These are phyloP conservation scores for Anthrax anthrax DNA, from an alignment of 2,888 invertebrate genomes.

Conservation along the genomic window DNA sequence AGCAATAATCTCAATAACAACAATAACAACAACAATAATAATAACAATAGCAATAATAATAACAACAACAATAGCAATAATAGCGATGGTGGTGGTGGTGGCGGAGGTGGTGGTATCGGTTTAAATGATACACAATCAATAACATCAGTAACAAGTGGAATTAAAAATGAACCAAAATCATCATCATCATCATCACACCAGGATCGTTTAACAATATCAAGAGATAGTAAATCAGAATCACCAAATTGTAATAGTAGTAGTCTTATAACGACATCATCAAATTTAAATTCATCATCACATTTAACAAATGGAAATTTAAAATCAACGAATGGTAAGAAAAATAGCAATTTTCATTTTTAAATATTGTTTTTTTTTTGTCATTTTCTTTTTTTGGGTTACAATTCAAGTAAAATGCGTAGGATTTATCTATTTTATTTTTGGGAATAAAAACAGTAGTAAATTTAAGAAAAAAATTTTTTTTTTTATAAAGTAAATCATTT, in stretches of 20 bases:
- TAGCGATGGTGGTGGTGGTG: background rate
- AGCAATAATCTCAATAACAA: too few relatives aligned
- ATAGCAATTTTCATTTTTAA: too few relatives aligned
- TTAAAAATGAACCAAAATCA: background rate
- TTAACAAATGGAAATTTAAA: constrained; percentile 16
- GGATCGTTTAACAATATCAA: constrained; percentile 10
- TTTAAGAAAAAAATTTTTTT: too few relatives aligned
- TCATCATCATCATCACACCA: background rate
- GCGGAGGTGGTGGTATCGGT: constrained; percentile 3
- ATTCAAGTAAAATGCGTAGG: too few relatives aligned
- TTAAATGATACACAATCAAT: background rate
- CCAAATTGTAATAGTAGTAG: constrained; percentile 8
- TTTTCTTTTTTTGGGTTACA: too few relatives aligned
- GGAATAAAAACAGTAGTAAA: too few relatives aligned
- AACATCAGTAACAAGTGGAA: background rate
- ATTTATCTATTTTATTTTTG: too few relatives aligned
- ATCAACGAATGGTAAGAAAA: constrained; percentile 15
- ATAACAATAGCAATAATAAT: too few relatives aligned
- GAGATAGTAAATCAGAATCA: constrained; percentile 15
- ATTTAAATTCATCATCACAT: constrained; percentile 17
- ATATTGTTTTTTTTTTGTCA: too few relatives aligned
- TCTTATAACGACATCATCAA: constrained; percentile 15
- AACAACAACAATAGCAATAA: too few relatives aligned
- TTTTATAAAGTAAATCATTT: too few relatives aligned
- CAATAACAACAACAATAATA: too few relatives aligned